Base-by-base conservation (phyloP, 2,888 invertebrate species). In the Macropis europaea region DNA sequence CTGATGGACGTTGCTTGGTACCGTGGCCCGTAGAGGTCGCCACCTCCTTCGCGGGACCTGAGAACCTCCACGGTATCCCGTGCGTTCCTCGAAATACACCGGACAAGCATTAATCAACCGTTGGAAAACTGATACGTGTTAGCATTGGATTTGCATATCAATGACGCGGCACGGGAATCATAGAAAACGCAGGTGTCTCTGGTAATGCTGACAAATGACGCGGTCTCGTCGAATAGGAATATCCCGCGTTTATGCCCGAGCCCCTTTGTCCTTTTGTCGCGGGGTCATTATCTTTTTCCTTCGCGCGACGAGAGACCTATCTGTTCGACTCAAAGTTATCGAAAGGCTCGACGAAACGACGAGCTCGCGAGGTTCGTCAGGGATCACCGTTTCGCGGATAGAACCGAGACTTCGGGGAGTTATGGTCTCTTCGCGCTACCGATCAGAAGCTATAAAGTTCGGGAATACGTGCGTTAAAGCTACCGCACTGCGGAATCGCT, bases 91-190 rank as follows among this genome's bases (percentile, higher is more conserved):
- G 56, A 66, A 69, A 73, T 73, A 61, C 62, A 22, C 36, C 45
- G 53, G 52, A 34, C 47, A 22, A 5, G 45, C 67, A 79, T 78
- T 78, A 78, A 79, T 78, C 78, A 79, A 17, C 15, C 50, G 57
- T 7, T 47, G 73, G 73, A 73, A 76, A 79, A 76, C 66, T 73
- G 76, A 79, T 79, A 67, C 53, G 79, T 54, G 76, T 78, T 73
- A 79, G 74, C 71, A 64, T 62, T 47, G 70, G 34, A 79, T 79
- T 79, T 79, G 70, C 79, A 79, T 79, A 71, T 79, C 68, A 79
- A 79, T 79, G 63, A 66, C 53, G 40, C 22, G 57, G 53, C 48
- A 32, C 40, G 48, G 19, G 45, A 68, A 79, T 54, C 64, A 15
- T 47, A 48, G 48, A 50, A 59, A 72, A 76, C 67, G 54, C 53